phyloP scores from a whole-genome alignment of 2,797 vertebrate species.

The Setipinna tenuifilis region DNA sequence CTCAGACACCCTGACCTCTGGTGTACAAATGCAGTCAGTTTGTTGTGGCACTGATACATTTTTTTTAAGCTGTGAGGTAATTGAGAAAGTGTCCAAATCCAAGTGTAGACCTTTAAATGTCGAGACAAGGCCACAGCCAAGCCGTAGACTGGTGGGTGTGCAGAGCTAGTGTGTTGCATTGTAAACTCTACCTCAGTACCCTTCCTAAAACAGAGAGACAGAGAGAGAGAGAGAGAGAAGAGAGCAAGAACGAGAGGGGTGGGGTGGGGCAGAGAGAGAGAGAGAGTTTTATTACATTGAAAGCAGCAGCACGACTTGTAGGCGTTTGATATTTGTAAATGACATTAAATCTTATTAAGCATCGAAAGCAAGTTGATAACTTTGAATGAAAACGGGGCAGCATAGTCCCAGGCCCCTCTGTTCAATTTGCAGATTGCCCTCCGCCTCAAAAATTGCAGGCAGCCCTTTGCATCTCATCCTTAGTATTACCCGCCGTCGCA shows the following conservation, averaged over 20 bases:
- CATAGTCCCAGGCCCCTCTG: background rate
- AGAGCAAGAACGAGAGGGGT: no score
- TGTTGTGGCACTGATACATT: constrained; percentile 44
- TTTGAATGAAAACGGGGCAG: constrained; percentile 5
- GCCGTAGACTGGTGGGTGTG: background rate
- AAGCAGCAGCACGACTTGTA: background rate
- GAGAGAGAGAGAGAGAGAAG: background rate
- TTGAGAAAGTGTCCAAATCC: constrained; percentile 53
- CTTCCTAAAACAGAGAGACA: background rate
- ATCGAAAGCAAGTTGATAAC: background rate
- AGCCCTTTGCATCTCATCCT: constrained; percentile 21
- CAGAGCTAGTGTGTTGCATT: background rate
- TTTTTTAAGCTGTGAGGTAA: constrained; percentile 38
- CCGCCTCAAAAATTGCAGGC: constrained; percentile 5
- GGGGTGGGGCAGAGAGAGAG: no score
- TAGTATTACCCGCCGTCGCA: background rate
- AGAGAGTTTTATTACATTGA: constrained; percentile 1
- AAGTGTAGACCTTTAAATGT: constrained; percentile 57
- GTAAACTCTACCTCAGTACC: background rate
- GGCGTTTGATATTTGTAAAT: constrained; percentile 18
- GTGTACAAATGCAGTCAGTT: constrained; percentile 35
- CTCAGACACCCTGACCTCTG: constrained; percentile 31
- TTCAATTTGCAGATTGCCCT: constrained; percentile 27
- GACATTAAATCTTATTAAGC: constrained; percentile 24
- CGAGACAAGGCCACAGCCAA: constrained; percentile 50